Evolutionary conservation across 2,113 vertebrate species (phyloP).

Genomic region (Charadrius vociferus): DNA sequence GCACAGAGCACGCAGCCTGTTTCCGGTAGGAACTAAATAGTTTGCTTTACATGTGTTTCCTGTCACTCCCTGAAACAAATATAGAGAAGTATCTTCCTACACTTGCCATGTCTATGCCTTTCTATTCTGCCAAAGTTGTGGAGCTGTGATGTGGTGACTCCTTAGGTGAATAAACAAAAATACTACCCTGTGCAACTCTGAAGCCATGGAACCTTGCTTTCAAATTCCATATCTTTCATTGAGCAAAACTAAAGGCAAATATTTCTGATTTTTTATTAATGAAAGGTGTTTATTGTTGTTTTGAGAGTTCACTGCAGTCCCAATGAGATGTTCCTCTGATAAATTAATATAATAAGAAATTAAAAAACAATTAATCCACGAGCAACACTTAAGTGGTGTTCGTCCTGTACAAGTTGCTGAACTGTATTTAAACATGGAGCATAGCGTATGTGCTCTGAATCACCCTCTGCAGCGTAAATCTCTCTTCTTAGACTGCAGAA

Average conservation of each 20-base stretch:
- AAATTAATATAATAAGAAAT: neutral
- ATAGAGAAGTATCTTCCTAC: neutral
- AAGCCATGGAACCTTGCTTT: neutral
- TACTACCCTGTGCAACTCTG: neutral
- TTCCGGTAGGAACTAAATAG: conserved; percentile 54
- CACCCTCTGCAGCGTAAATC: neutral
- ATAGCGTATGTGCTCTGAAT: neutral
- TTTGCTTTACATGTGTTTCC: neutral
- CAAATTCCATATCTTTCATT: neutral
- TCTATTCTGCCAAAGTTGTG: neutral
- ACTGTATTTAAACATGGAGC: neutral
- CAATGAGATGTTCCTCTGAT: neutral
- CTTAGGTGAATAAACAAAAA: neutral
- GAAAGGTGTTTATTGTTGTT: neutral
- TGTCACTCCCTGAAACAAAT: neutral
- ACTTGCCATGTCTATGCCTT: neutral
- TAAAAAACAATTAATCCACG: neutral
- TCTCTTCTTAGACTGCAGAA: neutral
- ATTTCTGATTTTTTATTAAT: neutral
- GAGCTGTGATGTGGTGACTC: neutral
- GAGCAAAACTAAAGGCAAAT: neutral
- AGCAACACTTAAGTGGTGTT: neutral
- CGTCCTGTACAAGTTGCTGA: neutral
- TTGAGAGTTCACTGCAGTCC: neutral
- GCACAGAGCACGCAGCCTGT: conserved; percentile 16